These are phyloP conservation scores for Gorsachius goisagi DNA, from an alignment of 2,113 vertebrate species.

Conservation along the genomic window DNA sequence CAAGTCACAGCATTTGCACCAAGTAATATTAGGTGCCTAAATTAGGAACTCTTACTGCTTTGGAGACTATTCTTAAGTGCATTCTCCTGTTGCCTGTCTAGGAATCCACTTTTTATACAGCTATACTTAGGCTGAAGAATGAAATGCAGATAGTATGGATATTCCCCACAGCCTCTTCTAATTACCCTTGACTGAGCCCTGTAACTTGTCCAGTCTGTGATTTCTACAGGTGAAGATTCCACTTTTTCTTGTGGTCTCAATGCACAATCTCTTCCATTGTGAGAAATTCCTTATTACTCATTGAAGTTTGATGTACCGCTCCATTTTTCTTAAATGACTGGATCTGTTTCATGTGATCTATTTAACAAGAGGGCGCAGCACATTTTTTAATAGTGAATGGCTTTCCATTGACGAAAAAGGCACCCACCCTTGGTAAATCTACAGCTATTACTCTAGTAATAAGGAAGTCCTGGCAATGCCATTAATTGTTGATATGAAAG, in stretches of 20 bases:
- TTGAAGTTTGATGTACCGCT: not conserved
- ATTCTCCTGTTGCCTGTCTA: not conserved
- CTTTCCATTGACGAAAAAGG: not conserved
- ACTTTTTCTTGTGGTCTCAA: not conserved
- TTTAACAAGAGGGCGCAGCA: conserved; percentile 34
- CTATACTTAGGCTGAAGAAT: not conserved
- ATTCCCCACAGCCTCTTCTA: not conserved
- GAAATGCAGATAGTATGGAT: not conserved
- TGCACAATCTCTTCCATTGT: not conserved
- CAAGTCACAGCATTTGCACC: not conserved
- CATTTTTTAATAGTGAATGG: conserved; percentile 26
- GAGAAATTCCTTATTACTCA: not conserved
- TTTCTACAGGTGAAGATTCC: not conserved
- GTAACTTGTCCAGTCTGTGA: not conserved
- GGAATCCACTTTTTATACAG: not conserved
- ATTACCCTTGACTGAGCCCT: not conserved
- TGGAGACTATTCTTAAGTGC: not conserved
- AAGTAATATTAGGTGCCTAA: not conserved
- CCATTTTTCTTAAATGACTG: conserved; percentile 5
- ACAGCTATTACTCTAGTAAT: not conserved
- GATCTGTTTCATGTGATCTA: not conserved
- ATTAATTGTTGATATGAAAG: not conserved
- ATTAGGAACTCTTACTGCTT: not conserved
- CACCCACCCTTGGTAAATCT: conserved; percentile 26
- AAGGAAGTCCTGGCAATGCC: conserved; percentile 10